phyloP scores from a whole-genome alignment of 2,113 vertebrate species.

The Ceyx melanurus region DNA sequence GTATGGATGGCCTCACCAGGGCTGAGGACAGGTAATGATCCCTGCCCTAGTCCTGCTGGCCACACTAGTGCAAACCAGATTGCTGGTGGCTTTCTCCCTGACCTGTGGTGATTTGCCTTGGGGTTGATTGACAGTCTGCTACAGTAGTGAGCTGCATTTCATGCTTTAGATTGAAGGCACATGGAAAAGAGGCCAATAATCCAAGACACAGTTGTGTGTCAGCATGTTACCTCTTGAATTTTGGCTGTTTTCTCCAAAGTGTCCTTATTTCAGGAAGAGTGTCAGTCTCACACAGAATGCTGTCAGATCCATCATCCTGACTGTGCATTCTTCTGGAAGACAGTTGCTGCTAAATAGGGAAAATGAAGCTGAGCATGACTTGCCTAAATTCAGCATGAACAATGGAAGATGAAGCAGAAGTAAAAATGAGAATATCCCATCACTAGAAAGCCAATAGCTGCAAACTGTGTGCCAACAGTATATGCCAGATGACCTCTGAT shows the following conservation, averaged over 20 bases:
- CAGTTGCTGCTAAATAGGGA: constrained; percentile 1
- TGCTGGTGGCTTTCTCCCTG: neutral
- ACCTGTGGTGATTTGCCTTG: neutral
- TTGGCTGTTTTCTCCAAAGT: neutral
- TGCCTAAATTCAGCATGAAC: neutral
- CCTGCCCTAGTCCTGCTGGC: neutral
- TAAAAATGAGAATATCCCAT: neutral
- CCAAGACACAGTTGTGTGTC: neutral
- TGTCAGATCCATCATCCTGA: constrained; percentile 5
- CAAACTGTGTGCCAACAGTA: neutral
- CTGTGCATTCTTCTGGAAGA: neutral
- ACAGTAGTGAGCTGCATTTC: neutral
- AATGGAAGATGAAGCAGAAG: neutral
- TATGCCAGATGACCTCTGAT: neutral
- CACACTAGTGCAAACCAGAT: neutral
- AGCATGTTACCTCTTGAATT: neutral
- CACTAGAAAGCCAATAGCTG: neutral
- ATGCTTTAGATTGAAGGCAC: neutral
- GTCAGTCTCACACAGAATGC: neutral
- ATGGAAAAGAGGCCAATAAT: neutral
- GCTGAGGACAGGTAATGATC: too few relatives aligned
- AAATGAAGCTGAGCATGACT: neutral
- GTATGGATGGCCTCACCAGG: neutral
- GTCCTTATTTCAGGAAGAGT: neutral
- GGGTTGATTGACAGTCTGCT: neutral